Conservation (phyloP, 2,113 vertebrate species). For the Gopherus flavomarginatus region DNA sequence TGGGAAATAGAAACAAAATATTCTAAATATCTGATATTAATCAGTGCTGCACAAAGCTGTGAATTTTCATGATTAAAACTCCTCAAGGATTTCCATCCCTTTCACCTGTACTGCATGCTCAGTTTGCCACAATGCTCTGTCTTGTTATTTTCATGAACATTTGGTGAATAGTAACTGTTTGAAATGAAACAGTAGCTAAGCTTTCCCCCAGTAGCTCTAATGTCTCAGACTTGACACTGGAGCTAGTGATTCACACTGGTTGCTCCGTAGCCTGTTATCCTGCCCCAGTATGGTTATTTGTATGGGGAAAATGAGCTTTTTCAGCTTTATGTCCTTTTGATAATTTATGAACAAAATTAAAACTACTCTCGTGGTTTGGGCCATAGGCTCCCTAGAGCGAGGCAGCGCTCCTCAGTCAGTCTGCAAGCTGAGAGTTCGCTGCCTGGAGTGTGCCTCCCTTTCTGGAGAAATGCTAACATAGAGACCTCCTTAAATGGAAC, state of each 20-base stretch:
- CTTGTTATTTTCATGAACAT: not conserved
- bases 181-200: no score
- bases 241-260: not conserved
- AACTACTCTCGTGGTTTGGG: not conserved
- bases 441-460: not conserved
- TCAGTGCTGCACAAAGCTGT: not conserved
- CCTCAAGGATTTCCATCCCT: not conserved
- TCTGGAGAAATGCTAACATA: no score
- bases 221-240: not conserved
- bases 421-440: not conserved
- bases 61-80: fast-evolving
- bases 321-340: not conserved
- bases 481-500: not conserved
- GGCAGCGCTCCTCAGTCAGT: not conserved
- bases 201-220: not conserved
- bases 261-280: not conserved
- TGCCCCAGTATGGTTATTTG: not conserved
- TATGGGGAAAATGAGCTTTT: not conserved
- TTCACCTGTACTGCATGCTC: no score
- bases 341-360: not conserved
- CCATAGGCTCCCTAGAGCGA: not conserved
- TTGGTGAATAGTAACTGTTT: not conserved
- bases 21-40: not conserved
- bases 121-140: not conserved
- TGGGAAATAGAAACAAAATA: not conserved